These are phyloP conservation scores for Pipistrellus pipistrellus DNA, from an alignment of 2,797 vertebrate genomes.

Conservation along the genomic window DNA sequence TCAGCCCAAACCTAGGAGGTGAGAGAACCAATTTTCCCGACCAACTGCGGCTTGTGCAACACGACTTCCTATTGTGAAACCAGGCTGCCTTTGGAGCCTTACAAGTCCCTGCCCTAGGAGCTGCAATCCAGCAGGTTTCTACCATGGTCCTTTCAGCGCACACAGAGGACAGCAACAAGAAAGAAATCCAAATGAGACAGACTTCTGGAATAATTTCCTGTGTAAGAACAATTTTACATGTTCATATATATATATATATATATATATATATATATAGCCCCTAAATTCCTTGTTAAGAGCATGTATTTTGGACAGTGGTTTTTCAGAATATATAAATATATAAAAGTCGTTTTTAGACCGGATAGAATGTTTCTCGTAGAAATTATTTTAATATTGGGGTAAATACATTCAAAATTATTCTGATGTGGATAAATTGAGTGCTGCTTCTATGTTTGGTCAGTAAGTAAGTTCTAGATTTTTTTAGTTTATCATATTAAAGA, in stretches of 20 bases:
- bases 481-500: constrained; percentile 51
- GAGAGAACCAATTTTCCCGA: background rate
- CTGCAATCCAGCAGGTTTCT: background rate
- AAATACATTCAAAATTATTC: constrained; percentile 1
- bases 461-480: constrained; percentile 49
- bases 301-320: background rate
- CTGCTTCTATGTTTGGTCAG: constrained; percentile 1
- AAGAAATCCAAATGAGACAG: background rate
- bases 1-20: background rate
- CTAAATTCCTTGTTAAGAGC: background rate
- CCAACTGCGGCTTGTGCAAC: background rate
- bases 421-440: constrained; percentile 33
- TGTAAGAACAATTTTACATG: background rate
- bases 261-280: too few relatives aligned
- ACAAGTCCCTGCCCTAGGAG: background rate
- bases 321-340: background rate
- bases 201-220: background rate
- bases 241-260: too few relatives aligned
- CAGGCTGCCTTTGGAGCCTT: background rate
- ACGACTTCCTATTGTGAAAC: background rate
- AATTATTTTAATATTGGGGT: constrained; percentile 30
- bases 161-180: background rate
- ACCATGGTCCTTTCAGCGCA: background rate
- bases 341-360: too few relatives aligned
- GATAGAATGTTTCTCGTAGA: background rate